These are phyloP conservation scores for Tauraco erythrolophus DNA, from an alignment of 2,113 vertebrate genomes.

Conservation along the genomic window DNA sequence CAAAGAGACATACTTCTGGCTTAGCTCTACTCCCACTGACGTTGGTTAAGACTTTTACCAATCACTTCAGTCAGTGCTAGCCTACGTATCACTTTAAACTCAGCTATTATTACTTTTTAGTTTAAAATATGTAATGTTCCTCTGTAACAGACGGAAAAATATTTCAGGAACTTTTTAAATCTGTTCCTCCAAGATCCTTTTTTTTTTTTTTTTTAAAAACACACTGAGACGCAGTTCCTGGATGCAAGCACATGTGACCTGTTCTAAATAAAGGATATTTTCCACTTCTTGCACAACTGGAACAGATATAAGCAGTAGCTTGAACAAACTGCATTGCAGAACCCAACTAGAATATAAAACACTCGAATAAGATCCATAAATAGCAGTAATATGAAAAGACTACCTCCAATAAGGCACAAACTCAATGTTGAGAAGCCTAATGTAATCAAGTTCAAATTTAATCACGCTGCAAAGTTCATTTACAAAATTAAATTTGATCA, in stretches of 20 bases:
- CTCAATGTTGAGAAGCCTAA: slow-evolving; percentile 47
- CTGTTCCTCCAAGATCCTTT: slow-evolving; percentile 76
- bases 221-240: slow-evolving; percentile 77
- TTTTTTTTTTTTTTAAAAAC: slow-evolving; percentile 55
- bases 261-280: slow-evolving; percentile 89
- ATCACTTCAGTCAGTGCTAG: not conserved
- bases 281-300: slow-evolving; percentile 87
- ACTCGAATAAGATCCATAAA: slow-evolving; percentile 73
- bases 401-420: slow-evolving; percentile 65
- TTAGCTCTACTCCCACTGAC: slow-evolving; percentile 8
- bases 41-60: not conserved
- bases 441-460: slow-evolving; percentile 70
- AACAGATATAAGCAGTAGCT: slow-evolving; percentile 84
- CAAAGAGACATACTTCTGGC: not conserved
- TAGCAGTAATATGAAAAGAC: slow-evolving; percentile 70
- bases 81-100: slow-evolving; percentile 10
- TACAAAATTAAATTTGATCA: slow-evolving; percentile 68
- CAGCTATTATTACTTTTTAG: slow-evolving; percentile 33
- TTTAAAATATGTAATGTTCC: slow-evolving; percentile 46
- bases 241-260: slow-evolving; percentile 83
- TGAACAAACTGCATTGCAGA: slow-evolving; percentile 78
- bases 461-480: slow-evolving; percentile 66
- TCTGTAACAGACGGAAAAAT: slow-evolving; percentile 66
- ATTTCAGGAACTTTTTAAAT: slow-evolving; percentile 77
- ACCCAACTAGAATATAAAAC: slow-evolving; percentile 70